Evolutionary conservation across 2,113 vertebrate genomes (phyloP), one percentile per base, ranked within the genome.

Genomic region (Ceyx melanurus): DNA sequence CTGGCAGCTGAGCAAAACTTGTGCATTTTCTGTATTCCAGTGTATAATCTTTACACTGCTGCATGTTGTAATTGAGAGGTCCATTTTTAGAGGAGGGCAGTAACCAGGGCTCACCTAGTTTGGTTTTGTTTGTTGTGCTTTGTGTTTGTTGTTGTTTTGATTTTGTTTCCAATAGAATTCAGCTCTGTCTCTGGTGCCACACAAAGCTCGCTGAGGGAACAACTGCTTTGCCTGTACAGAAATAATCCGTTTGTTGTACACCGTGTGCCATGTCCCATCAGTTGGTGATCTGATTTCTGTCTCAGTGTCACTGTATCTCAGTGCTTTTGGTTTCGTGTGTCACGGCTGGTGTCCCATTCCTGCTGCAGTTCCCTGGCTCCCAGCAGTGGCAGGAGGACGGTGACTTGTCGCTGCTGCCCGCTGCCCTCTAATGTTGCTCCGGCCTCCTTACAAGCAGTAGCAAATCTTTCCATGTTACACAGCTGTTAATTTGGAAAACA

Each of bases 351-450:
- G 25, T 73, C 45, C 28, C 7, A 10, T 45, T 13, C 2, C 23
- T 64, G 8, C 16, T 57, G n/a, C 54, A 33, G 25, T 29, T 86
- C 58, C 73, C 23, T 29, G 9, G 57, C 5, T 6, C 23, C 48
- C 0, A 0, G 2, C 6, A 48, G 46, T 43, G 33, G 15, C 18
- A 17, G 33, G 82, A 33, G 58, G 64, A 2, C 3, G 33, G 60
- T 80, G 90, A 31, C 46, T 19, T 19, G 0, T 11, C 29, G 25
- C 13, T 66, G 61, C 79, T 79, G 11, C 13, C 48, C 51, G 25
- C 88, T 20, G 23, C 82, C 71, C 35, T 10, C 0, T 16, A 13
- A 13, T 14, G 50, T 42, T 57, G 0, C 16, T 54, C 3, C 0
- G 4, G 3, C 14, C 33, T 86, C n/a, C 28, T 48, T 22, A 8